Evolutionary conservation across 1,140 invertebrate genomes (phyloP).

Genomic region (Bacillus rossius): DNA sequence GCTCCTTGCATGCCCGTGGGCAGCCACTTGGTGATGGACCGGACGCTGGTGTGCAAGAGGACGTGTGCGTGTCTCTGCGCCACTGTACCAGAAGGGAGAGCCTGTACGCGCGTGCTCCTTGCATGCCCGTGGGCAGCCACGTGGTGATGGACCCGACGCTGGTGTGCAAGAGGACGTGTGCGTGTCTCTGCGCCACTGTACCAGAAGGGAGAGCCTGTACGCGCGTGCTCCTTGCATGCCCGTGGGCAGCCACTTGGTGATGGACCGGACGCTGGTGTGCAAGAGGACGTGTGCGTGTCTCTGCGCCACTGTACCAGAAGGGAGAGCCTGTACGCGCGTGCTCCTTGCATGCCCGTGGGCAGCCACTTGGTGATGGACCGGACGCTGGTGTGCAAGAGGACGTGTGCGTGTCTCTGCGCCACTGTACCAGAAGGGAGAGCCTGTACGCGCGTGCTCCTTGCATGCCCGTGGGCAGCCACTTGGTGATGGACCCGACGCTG

Average conservation of each 20-base stretch:
- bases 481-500: constrained; percentile 80
- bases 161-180: constrained; percentile 78
- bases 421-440: too few relatives aligned
- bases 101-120: too few relatives aligned
- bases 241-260: constrained; percentile 72
- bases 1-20: constrained; percentile 71
- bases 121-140: constrained; percentile 71
- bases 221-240: too few relatives aligned
- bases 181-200: too few relatives aligned
- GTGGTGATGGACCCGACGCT: constrained; percentile 81
- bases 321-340: too few relatives aligned
- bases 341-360: constrained; percentile 67
- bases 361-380: constrained; percentile 85
- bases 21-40: constrained; percentile 82
- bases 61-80: too few relatives aligned
- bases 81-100: too few relatives aligned
- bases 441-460: too few relatives aligned
- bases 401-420: too few relatives aligned
- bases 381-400: constrained; percentile 78
- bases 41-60: constrained; percentile 79
- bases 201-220: too few relatives aligned
- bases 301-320: too few relatives aligned
- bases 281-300: constrained; percentile 74
- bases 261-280: constrained; percentile 84
- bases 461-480: constrained; percentile 73